A percentile compares a stretch with the other conserved stretches of the same genome.
phyloP scores from a whole-genome alignment of 2,797 vertebrate genomes.

The Pempheris klunzingeri region DNA sequence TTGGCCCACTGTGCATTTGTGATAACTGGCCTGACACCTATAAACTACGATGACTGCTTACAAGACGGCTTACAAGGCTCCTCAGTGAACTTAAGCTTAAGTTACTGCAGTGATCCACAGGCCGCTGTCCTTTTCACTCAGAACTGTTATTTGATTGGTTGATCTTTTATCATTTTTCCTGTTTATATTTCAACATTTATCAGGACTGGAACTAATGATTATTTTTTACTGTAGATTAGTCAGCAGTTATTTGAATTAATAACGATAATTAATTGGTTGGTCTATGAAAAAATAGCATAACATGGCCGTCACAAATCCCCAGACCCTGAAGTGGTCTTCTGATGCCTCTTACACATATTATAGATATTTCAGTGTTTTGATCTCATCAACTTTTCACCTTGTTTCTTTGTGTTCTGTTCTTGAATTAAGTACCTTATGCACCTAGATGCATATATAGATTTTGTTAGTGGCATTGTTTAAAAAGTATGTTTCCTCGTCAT shows the following conservation, averaged over 20 bases:
- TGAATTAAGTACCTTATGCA: no score
- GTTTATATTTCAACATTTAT: not conserved
- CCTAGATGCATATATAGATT: not conserved
- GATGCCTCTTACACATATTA: not conserved
- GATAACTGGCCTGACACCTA: not conserved
- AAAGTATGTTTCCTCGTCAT: not conserved
- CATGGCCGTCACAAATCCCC: not conserved
- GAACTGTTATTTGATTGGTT: not conserved
- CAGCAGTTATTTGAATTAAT: not conserved
- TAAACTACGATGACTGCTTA: not conserved
- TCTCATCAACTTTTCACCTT: not conserved
- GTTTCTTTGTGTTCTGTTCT: no score
- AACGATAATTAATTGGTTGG: not conserved
- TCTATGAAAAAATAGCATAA: not conserved
- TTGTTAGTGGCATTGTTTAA: not conserved
- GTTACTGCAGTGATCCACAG: not conserved
- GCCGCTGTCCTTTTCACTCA: not conserved
- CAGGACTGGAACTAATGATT: not conserved
- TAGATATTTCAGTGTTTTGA: not conserved
- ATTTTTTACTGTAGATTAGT: not conserved
- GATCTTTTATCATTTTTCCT: not conserved
- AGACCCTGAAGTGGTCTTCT: not conserved
- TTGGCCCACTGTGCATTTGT: not conserved
- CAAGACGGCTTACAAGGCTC: no score
- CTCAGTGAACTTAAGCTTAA: not conserved